A percentile compares a stretch with the other conserved stretches of the same genome.
Conservation (phyloP, 2,113 vertebrate genomes). For the Agapornis roseicollis region DNA sequence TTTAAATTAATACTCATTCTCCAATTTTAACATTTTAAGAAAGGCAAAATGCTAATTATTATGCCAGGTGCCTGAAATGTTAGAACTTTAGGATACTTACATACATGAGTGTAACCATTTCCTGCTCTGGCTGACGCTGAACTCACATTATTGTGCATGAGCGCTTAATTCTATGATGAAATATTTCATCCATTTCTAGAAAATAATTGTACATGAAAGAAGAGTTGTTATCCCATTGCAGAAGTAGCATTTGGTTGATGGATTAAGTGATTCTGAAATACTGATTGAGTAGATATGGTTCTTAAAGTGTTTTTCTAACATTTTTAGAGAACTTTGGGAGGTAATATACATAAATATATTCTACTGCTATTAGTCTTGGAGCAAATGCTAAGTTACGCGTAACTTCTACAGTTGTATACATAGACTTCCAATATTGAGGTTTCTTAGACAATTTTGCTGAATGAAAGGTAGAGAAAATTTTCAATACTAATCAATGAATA, state of each 20-base stretch:
- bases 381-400: slow-evolving; percentile 22
- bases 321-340: background rate
- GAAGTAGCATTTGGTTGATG: background rate
- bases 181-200: background rate
- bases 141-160: background rate
- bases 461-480: background rate
- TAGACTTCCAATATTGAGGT: background rate
- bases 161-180: background rate
- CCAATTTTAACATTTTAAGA: background rate
- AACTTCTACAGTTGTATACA: slow-evolving; percentile 11
- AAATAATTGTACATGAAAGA: background rate
- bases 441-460: slow-evolving; percentile 34
- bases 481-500: background rate
- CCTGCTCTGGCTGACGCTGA: background rate
- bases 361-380: background rate
- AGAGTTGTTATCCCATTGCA: background rate
- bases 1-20: background rate
- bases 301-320: background rate
- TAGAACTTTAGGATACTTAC: background rate
- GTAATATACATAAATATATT: background rate
- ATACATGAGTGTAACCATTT: background rate
- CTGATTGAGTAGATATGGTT: background rate
- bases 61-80: background rate
- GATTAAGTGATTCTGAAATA: background rate
- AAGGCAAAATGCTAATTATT: background rate